phyloP scores from a whole-genome alignment of 2,113 vertebrate species.

The Vireo altiloquus region DNA sequence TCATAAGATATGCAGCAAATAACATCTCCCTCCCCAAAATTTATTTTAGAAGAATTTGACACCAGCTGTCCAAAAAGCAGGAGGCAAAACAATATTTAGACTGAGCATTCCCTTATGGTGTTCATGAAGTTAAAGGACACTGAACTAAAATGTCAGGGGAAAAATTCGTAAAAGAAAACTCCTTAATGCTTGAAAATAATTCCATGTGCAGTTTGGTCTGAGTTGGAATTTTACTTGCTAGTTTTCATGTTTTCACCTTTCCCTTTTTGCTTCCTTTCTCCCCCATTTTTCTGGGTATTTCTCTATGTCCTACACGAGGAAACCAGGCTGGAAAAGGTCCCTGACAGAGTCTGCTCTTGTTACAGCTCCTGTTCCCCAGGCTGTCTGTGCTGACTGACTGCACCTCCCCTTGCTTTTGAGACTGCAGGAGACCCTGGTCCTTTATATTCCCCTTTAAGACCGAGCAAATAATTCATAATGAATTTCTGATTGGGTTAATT shows the following conservation, averaged over 20 bases:
- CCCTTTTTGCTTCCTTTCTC: not conserved
- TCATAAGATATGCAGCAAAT: not conserved
- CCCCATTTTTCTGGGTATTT: not conserved
- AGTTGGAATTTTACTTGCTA: not conserved
- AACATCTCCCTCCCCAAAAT: not conserved
- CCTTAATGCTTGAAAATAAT: not conserved
- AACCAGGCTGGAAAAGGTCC: not conserved
- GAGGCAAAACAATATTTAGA: not conserved
- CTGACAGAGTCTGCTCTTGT: not conserved
- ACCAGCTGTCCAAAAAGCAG: not conserved
- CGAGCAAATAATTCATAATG: not conserved
- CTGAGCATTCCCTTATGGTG: not conserved
- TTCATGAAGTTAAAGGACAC: not conserved
- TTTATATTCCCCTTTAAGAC: not conserved
- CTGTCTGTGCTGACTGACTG: not conserved
- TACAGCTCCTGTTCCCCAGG: not conserved
- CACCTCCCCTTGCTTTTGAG: not conserved
- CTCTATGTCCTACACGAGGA: not conserved
- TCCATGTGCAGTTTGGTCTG: not conserved
- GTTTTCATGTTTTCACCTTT: not conserved
- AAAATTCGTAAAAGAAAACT: not conserved
- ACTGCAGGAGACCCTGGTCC: not conserved
- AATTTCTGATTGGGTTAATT: constrained; percentile 34
- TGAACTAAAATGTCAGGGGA: not conserved
- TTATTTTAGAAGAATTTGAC: not conserved